phyloP scores from a whole-genome alignment of 2,797 vertebrate species.

The Phylloscopus collybita region DNA sequence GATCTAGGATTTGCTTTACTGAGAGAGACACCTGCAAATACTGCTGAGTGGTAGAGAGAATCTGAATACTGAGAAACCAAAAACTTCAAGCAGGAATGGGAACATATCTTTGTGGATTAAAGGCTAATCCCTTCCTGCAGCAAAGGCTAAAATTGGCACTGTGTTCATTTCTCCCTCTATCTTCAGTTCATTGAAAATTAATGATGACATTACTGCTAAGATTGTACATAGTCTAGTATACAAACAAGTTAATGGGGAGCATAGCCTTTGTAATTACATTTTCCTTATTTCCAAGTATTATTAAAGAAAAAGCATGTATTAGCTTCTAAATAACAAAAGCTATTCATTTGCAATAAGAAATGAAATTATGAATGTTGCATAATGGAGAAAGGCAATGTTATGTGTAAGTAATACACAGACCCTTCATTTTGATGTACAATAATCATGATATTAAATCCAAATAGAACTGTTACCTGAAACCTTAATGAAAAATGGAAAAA shows the following conservation, averaged over 20 bases:
- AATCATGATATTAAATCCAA: conserved; percentile 7
- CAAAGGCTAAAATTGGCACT: not conserved
- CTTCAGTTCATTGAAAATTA: not conserved
- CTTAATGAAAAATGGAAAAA: not conserved
- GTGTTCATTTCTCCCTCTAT: not conserved
- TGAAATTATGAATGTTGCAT: not conserved
- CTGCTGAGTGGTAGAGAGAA: not conserved
- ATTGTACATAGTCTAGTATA: not conserved
- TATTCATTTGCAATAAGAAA: not conserved
- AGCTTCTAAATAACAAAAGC: not conserved
- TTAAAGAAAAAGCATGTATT: not conserved
- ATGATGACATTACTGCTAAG: not conserved
- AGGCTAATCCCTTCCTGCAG: not conserved
- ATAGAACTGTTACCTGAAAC: not conserved
- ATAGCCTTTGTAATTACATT: not conserved
- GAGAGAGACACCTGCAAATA: not conserved
- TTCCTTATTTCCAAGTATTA: not conserved
- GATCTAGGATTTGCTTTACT: not conserved
- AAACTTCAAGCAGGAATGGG: not conserved
- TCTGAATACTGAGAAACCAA: not conserved
- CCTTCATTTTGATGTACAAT: conserved; percentile 20
- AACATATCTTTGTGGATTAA: not conserved
- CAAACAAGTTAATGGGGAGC: not conserved
- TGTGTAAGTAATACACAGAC: conserved; percentile 16
- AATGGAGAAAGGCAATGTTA: not conserved